phyloP scores from a whole-genome alignment of 2,888 invertebrate species.

The Caenorhabditis drosophilae region DNA sequence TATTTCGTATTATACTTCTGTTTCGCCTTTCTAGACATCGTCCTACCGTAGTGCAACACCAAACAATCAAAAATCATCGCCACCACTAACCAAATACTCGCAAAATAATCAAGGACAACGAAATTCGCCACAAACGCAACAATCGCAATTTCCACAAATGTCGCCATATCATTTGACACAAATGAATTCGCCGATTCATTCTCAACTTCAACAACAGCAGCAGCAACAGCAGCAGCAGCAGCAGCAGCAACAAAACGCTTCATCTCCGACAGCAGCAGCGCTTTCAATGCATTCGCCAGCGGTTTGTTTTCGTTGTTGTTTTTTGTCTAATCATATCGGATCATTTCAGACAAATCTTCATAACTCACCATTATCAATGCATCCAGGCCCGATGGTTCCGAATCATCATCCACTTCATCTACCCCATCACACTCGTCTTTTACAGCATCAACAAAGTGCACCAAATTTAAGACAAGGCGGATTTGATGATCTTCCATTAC shows the following conservation, averaged over 20 bases:
- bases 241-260: no score
- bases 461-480: constrained; percentile 22
- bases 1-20: no score
- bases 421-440: constrained; percentile 23
- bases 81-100: constrained; percentile 27
- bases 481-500: constrained; percentile 19
- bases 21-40: background rate
- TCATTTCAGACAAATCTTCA: background rate
- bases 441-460: constrained; percentile 33
- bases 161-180: constrained; percentile 28
- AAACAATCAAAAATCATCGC: constrained; percentile 19
- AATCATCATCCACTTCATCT: constrained; percentile 19
- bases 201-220: background rate
- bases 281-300: no score
- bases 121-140: constrained; percentile 10
- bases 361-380: background rate
- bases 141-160: constrained; percentile 12
- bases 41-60: background rate
- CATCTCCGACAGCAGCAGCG: no score
- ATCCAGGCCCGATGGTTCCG: background rate
- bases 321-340: no score
- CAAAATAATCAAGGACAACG: constrained; percentile 38
- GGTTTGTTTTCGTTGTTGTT: no score
- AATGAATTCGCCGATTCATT: constrained; percentile 37
- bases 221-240: no score